phyloP scores from a whole-genome alignment of 2,888 invertebrate species.

The Tanytarsus gracilentus region DNA sequence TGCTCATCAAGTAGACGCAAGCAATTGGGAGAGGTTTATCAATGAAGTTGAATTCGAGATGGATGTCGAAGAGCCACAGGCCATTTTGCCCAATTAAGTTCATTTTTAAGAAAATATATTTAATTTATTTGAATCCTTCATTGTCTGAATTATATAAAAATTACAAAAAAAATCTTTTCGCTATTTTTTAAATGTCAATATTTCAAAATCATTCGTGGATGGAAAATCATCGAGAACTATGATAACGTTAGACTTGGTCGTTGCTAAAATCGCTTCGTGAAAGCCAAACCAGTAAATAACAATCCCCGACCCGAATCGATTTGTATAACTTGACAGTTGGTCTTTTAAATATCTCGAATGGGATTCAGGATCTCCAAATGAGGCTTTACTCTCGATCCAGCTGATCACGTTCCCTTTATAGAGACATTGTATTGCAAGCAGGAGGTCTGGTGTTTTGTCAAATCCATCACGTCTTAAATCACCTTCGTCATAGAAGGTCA shows the following conservation, averaged over 20 bases:
- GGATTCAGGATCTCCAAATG: constrained; percentile 78
- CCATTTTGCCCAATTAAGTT: background rate
- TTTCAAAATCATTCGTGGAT: constrained; percentile 43
- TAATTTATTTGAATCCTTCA: no score
- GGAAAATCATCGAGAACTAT: constrained; percentile 51
- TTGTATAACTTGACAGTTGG: constrained; percentile 84
- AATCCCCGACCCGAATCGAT: constrained; percentile 85
- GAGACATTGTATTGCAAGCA: constrained; percentile 79
- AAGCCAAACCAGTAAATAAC: constrained; percentile 96
- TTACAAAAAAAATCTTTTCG: background rate
- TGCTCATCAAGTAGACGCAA: background rate
- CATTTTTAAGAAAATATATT: background rate
- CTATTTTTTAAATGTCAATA: background rate
- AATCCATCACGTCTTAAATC: constrained; percentile 72
- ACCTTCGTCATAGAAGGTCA: constrained; percentile 66
- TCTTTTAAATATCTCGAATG: constrained; percentile 74
- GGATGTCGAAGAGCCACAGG: background rate
- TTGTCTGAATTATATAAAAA: background rate
- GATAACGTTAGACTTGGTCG: constrained; percentile 53
- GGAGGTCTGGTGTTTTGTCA: constrained; percentile 92
- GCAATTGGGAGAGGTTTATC: constrained; percentile 2
- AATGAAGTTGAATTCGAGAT: constrained; percentile 10
- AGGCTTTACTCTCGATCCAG: constrained; percentile 95
- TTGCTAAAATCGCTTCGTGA: constrained; percentile 49
- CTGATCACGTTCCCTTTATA: constrained; percentile 77